phyloP scores from a whole-genome alignment of 2,113 vertebrate species.

The Talpa occidentalis region DNA sequence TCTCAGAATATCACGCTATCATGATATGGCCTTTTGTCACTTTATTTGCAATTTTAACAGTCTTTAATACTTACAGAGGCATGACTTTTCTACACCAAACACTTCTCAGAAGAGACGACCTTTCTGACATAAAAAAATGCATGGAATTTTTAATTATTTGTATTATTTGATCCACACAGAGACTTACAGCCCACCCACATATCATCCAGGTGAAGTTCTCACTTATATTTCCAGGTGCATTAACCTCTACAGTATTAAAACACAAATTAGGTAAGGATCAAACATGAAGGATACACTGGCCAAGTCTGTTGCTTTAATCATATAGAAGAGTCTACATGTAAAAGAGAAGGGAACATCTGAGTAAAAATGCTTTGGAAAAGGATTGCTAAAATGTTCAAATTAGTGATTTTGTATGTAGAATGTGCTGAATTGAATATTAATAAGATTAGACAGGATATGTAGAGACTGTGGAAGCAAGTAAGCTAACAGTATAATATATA shows the following conservation, averaged over 20 bases:
- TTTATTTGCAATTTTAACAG: not conserved
- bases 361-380: not conserved
- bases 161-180: not conserved
- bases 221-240: not conserved
- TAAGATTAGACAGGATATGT: not conserved
- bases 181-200: not conserved
- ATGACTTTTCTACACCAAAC: not conserved
- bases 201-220: not conserved
- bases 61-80: not conserved
- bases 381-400: not conserved
- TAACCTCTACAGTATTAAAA: not conserved
- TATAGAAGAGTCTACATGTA: not conserved
- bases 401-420: not conserved
- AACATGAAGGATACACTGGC: not conserved
- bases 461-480: not conserved
- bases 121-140: not conserved
- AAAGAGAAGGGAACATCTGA: not conserved
- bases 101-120: not conserved
- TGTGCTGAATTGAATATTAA: not conserved
- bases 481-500: not conserved
- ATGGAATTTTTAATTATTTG: conserved; percentile 15
- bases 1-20: conserved; percentile 11
- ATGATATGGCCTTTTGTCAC: not conserved
- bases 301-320: not conserved
- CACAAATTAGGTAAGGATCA: not conserved